A percentile compares a stretch with the other conserved stretches of the same genome.
phyloP scores from a whole-genome alignment of 2,113 vertebrate genomes.

The Gallinago jamesoni region DNA sequence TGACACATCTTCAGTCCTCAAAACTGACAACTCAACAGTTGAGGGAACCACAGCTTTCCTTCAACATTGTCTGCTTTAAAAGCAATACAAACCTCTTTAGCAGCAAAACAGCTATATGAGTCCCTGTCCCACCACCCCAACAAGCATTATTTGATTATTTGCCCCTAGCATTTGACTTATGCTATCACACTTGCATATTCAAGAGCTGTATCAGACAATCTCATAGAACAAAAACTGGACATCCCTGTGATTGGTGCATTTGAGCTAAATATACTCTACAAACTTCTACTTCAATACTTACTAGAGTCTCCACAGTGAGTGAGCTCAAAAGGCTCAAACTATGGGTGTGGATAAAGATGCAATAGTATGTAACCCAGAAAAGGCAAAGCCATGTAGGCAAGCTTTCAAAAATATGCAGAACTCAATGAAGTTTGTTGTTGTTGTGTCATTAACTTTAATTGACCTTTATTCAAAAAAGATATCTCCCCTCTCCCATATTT shows the following conservation, averaged over 20 bases:
- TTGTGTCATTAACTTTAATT: background rate
- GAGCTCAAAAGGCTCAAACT: background rate
- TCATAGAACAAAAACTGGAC: background rate
- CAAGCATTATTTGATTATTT: background rate
- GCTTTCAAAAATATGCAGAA: background rate
- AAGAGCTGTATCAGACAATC: background rate
- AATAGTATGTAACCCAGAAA: background rate
- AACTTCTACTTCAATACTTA: background rate
- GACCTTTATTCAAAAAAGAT: background rate
- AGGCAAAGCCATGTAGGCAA: background rate
- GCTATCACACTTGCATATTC: background rate
- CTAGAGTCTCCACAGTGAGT: rapidly evolving
- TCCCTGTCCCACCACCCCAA: background rate
- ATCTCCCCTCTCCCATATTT: background rate
- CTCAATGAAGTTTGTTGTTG: background rate
- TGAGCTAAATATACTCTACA: background rate
- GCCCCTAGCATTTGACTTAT: background rate
- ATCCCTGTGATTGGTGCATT: background rate
- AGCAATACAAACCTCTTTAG: background rate
- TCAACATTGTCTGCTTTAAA: background rate
- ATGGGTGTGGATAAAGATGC: background rate
- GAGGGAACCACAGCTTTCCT: background rate
- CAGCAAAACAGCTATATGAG: background rate
- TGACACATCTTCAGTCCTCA: background rate
- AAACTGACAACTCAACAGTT: background rate